A percentile compares a stretch with the other conserved stretches of the same genome.
phyloP scores from a whole-genome alignment of 2,113 vertebrate genomes.

The Gambusia affinis region DNA sequence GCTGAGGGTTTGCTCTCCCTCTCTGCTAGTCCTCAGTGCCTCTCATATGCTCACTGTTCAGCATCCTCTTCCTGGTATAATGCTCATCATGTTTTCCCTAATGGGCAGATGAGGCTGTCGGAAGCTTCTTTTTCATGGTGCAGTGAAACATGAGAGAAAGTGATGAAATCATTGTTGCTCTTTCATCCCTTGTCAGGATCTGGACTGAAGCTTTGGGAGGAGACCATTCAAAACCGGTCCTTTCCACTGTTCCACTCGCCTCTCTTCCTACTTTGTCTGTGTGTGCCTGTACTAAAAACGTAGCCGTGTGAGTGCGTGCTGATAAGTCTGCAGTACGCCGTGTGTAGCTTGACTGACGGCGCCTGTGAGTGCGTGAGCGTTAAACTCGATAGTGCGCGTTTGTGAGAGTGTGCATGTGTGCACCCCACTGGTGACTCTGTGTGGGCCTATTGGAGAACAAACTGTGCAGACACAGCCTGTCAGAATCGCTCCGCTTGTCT shows the following conservation, averaged over 20 bases:
- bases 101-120: slow-evolving; percentile 43
- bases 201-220: slow-evolving; percentile 56
- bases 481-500: slow-evolving; percentile 65
- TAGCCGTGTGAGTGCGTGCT: slow-evolving; percentile 19
- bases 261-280: slow-evolving; percentile 24
- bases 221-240: slow-evolving; percentile 33
- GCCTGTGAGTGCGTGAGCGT: not conserved
- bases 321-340: slow-evolving; percentile 29
- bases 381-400: slow-evolving; percentile 19
- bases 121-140: slow-evolving; percentile 52
- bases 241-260: slow-evolving; percentile 28
- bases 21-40: not conserved
- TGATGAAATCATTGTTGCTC: slow-evolving; percentile 71
- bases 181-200: slow-evolving; percentile 68
- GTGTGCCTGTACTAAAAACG: slow-evolving; percentile 7
- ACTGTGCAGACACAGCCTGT: slow-evolving; percentile 74
- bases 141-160: slow-evolving; percentile 61
- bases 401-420: slow-evolving; percentile 17
- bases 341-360: slow-evolving; percentile 23
- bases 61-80: slow-evolving; percentile 34
- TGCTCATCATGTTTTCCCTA: slow-evolving; percentile 46
- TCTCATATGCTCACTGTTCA: slow-evolving; percentile 10
- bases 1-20: slow-evolving; percentile 28
- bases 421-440: slow-evolving; percentile 58
- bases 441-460: slow-evolving; percentile 70